These are phyloP conservation scores for Ethmia dodecea DNA, from an alignment of 2,888 invertebrate species.

Conservation along the genomic window DNA sequence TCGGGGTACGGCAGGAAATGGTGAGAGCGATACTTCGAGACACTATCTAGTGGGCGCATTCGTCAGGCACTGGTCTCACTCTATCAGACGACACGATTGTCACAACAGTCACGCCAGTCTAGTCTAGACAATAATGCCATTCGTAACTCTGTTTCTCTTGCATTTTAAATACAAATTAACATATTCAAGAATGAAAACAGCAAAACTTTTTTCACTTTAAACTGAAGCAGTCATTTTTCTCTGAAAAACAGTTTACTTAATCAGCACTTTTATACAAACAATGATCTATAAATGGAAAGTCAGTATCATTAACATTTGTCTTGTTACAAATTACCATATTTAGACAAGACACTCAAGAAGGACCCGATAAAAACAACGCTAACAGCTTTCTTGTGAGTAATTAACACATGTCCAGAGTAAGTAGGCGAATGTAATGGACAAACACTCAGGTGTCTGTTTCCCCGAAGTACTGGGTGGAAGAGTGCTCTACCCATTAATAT, in stretches of 20 bases:
- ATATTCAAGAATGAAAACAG: too few species aligned
- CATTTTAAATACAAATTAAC: too few species aligned
- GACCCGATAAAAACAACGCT: constrained; percentile 1
- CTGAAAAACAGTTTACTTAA: too few species aligned
- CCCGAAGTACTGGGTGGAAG: constrained; percentile 55
- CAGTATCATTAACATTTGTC: too few species aligned
- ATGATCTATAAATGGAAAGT: too few species aligned
- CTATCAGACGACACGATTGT: constrained; percentile 28
- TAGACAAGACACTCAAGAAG: too few species aligned
- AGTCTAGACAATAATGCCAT: constrained; percentile 7
- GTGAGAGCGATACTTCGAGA: constrained; percentile 37
- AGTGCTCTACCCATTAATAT: constrained; percentile 65
- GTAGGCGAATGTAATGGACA: constrained; percentile 46
- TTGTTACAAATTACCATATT: too few species aligned
- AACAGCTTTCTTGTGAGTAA: constrained; percentile 23
- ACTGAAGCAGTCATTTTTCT: too few species aligned
- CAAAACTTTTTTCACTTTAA: too few species aligned
- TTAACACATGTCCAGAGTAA: constrained; percentile 28
- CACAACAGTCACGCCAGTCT: constrained; percentile 16
- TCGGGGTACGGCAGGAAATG: constrained; percentile 42
- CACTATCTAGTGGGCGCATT: constrained; percentile 35
- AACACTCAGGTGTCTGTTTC: constrained; percentile 53
- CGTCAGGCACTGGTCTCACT: constrained; percentile 31
- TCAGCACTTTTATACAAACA: too few species aligned
- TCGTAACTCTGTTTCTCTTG: too few species aligned